A percentile compares a stretch with the other conserved stretches of the same genome.
Evolutionary conservation across 2,113 vertebrate genomes (phyloP).

Genomic region (Tichodroma muraria): DNA sequence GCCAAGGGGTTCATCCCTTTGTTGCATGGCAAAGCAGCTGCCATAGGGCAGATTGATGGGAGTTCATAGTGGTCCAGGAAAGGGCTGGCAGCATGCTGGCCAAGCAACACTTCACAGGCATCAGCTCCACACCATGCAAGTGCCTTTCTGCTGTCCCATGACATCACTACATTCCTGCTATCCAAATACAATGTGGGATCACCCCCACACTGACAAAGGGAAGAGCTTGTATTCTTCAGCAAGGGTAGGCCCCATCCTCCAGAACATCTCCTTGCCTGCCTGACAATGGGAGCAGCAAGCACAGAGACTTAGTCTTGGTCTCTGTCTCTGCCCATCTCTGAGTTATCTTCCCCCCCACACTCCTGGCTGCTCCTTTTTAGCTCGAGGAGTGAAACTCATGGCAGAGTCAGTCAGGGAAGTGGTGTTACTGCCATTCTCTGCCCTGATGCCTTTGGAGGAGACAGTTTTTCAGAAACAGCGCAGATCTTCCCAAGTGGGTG

Average conservation of each 20-base stretch:
- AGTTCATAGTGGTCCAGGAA: neutral
- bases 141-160: neutral
- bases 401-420: neutral
- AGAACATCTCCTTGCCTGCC: neutral
- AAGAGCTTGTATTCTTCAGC: neutral
- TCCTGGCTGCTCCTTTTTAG: neutral
- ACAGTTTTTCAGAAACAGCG: neutral
- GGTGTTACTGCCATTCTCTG: neutral
- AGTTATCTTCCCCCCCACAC: neutral
- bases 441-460: neutral
- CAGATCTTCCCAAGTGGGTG: neutral
- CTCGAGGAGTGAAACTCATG: neutral
- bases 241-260: neutral
- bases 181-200: neutral
- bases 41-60: rapidly evolving
- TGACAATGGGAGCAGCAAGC: neutral
- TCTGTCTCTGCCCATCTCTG: neutral
- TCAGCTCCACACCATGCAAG: neutral
- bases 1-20: rapidly evolving
- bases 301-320: neutral
- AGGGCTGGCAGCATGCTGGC: rapidly evolving
- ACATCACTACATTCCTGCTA: neutral
- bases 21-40: neutral
- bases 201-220: neutral
- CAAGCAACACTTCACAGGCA: rapidly evolving